These are phyloP conservation scores for Chaetorhynchus papuensis DNA, from an alignment of 2,113 vertebrate species.

Conservation along the genomic window DNA sequence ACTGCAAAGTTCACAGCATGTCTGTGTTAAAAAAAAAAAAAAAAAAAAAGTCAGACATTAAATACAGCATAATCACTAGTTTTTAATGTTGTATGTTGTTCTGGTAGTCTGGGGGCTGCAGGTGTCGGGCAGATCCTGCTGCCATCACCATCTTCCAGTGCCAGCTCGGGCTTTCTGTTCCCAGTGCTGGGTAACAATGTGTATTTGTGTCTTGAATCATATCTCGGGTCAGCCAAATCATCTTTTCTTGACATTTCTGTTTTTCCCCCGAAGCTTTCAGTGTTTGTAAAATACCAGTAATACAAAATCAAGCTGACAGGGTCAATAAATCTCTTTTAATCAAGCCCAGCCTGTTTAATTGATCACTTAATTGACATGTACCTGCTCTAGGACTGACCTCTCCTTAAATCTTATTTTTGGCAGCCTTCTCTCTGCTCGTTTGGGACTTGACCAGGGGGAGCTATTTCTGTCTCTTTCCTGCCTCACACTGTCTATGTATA, in stretches of 20 bases:
- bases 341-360: background rate
- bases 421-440: accelerated
- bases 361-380: accelerated
- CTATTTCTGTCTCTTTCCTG: background rate
- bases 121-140: accelerated
- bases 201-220: accelerated
- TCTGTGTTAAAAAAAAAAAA: background rate
- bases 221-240: background rate
- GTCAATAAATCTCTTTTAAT: background rate
- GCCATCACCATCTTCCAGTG: accelerated
- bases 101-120: background rate
- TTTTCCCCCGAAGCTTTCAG: background rate
- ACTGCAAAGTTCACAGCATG: background rate
- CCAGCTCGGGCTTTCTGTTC: accelerated
- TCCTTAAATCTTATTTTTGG: no score
- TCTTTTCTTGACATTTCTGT: background rate
- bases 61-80: background rate
- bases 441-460: accelerated
- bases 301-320: background rate
- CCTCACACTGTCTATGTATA: accelerated
- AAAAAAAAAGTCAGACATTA: background rate
- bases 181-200: accelerated
- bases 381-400: no score
- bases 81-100: background rate
- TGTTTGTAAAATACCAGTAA: accelerated